Evolutionary conservation across 2,888 invertebrate genomes (phyloP).

Genomic region (Beris morrisii): DNA sequence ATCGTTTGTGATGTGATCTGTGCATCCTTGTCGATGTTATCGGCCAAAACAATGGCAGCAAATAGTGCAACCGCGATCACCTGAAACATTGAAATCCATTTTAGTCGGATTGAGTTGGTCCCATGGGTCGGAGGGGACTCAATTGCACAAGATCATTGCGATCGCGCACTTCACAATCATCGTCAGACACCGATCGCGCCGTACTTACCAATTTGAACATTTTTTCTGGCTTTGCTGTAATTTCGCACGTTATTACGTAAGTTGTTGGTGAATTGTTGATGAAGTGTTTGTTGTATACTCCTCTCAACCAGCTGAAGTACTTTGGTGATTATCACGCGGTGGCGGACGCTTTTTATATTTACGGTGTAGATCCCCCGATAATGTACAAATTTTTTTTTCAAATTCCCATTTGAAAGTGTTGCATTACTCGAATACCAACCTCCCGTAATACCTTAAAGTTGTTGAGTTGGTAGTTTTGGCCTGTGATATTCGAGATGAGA

Average conservation of each 20-base stretch:
- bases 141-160: no score
- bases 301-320: not conserved
- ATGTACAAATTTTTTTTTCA: constrained; percentile 7
- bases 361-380: constrained; percentile 14
- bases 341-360: constrained; percentile 28
- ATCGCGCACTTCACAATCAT: no score
- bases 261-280: not conserved
- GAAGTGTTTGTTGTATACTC: no score
- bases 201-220: constrained; percentile 36
- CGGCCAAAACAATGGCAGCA: constrained; percentile 18
- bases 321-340: constrained; percentile 24
- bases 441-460: constrained; percentile 1
- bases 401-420: constrained; percentile 18
- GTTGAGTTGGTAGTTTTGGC: constrained; percentile 1
- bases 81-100: constrained; percentile 24
- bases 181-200: not conserved
- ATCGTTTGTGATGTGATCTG: constrained; percentile 34
- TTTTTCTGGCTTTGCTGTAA: constrained; percentile 16
- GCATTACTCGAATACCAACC: constrained; percentile 9
- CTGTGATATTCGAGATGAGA: constrained; percentile 12
- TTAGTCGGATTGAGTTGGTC: no score
- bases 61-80: constrained; percentile 17
- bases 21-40: constrained; percentile 38
- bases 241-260: constrained; percentile 21
- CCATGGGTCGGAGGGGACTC: no score